Evolutionary conservation across 2,113 vertebrate genomes (phyloP).

Genomic region (Limnothrissa miodon): DNA sequence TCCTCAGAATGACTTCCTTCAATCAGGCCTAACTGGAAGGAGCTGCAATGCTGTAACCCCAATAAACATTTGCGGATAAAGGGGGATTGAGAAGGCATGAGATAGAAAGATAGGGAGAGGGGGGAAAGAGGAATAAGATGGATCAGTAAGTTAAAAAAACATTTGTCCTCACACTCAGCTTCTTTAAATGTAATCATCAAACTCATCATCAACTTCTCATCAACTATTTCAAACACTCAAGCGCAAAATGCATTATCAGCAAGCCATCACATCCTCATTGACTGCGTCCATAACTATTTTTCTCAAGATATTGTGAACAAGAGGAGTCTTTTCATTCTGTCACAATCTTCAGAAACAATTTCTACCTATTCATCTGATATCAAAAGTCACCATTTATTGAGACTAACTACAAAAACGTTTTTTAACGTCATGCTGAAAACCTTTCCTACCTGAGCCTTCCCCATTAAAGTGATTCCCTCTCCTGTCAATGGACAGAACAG

Average conservation of each 20-base stretch:
- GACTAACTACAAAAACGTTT: background rate
- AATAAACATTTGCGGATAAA: background rate
- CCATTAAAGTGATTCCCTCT: background rate
- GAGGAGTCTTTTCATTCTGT: background rate
- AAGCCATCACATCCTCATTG: background rate
- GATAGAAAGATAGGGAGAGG: background rate
- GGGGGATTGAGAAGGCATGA: background rate
- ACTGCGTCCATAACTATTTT: background rate
- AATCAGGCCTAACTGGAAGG: background rate
- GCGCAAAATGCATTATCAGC: background rate
- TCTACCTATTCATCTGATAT: background rate
- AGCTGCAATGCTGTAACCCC: background rate
- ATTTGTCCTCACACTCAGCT: too few species aligned
- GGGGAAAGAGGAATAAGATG: background rate
- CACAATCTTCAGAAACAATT: background rate
- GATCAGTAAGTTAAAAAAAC: background rate
- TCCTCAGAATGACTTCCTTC: background rate
- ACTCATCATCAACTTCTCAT: background rate
- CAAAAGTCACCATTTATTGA: background rate
- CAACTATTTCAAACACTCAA: background rate
- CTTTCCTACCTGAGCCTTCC: background rate
- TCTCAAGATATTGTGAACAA: background rate
- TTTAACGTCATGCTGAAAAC: background rate
- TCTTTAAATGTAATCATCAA: background rate
- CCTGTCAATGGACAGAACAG: background rate